Conservation (phyloP, 2,113 vertebrate genomes). For the Euleptes europaea region DNA sequence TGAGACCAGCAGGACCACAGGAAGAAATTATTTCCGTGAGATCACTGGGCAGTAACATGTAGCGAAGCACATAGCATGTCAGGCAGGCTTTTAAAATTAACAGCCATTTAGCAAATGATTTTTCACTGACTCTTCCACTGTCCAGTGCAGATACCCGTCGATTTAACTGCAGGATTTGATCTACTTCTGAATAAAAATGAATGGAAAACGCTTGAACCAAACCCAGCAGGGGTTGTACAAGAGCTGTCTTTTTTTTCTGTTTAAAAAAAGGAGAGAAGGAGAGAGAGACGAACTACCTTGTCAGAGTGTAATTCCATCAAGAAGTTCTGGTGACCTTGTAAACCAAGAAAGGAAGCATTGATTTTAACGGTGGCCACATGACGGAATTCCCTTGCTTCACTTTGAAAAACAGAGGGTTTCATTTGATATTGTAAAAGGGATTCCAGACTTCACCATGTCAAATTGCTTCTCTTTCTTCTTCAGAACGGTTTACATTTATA, state of each 20-base stretch:
- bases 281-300: background rate
- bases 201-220: constrained; percentile 37
- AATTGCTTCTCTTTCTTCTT: constrained; percentile 68
- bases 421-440: constrained; percentile 66
- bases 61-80: constrained; percentile 18
- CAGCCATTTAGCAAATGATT: constrained; percentile 45
- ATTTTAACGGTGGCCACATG: constrained; percentile 65
- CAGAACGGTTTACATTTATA: constrained; percentile 53
- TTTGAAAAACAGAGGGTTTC: constrained; percentile 60
- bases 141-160: background rate
- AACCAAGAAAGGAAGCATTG: constrained; percentile 61
- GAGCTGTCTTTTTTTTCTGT: background rate
- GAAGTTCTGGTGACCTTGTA: constrained; percentile 67
- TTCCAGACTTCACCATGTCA: constrained; percentile 64
- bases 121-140: constrained; percentile 45
- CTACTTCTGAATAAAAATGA: constrained; percentile 25
- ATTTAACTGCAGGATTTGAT: constrained; percentile 39
- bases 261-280: background rate
- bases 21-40: constrained; percentile 62
- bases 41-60: constrained; percentile 25
- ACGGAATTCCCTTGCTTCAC: constrained; percentile 59
- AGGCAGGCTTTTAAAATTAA: constrained; percentile 31
- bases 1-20: constrained; percentile 45
- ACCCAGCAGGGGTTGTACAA: constrained; percentile 19
- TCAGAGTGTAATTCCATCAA: constrained; percentile 63